Evolutionary conservation across 2,888 invertebrate species (phyloP).

Genomic region (Tenthredo amoena): DNA sequence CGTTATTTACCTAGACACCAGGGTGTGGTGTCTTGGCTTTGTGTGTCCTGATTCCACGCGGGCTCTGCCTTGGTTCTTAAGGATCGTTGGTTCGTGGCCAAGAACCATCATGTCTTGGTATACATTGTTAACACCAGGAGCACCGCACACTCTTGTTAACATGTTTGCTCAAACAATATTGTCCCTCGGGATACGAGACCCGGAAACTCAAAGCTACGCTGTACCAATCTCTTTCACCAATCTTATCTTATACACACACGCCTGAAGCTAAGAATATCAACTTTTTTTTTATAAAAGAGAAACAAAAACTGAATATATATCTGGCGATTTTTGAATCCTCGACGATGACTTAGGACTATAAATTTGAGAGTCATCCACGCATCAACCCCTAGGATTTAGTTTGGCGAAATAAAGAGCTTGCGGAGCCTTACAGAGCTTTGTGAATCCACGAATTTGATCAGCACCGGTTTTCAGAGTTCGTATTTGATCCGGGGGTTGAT

Average conservation of each 20-base stretch:
- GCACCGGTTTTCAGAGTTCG: not conserved
- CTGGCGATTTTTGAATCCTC: not conserved
- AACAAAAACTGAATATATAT: not conserved
- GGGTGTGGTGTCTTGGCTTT: conserved; percentile 57
- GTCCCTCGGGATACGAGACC: conserved; percentile 30
- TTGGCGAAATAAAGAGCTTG: not conserved
- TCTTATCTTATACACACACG: not conserved
- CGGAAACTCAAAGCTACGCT: not conserved
- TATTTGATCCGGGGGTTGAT: not conserved
- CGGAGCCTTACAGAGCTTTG: not conserved
- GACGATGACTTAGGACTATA: not conserved
- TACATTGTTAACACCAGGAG: conserved; percentile 57
- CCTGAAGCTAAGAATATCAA: not conserved
- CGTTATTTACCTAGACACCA: conserved; percentile 54
- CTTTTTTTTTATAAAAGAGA: not conserved
- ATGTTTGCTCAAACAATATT: conserved; percentile 58
- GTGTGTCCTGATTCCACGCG: conserved; percentile 44
- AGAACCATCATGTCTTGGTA: conserved; percentile 55
- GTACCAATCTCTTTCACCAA: not conserved
- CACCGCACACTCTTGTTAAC: conserved; percentile 55
- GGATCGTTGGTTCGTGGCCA: conserved; percentile 53
- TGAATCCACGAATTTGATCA: not conserved
- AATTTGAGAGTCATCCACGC: not conserved
- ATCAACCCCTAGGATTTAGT: not conserved
- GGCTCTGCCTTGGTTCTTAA: not conserved